Conservation (phyloP, 2,888 invertebrate species). For the Metalampra italica region DNA sequence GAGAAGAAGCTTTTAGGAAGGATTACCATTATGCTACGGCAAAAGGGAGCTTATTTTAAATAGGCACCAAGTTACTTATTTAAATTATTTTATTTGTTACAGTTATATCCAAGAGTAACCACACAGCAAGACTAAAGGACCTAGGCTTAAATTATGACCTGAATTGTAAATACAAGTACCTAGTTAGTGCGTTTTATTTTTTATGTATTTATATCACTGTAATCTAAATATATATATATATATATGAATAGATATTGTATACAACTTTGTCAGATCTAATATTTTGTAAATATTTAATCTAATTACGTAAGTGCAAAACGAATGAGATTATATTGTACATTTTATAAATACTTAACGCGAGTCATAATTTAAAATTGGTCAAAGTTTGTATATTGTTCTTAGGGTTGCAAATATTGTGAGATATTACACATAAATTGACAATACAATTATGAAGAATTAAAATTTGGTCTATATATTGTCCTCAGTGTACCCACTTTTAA, state of each 20-base stretch:
- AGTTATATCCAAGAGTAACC: constrained; percentile 82
- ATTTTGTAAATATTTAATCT: constrained; percentile 76
- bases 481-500: no score
- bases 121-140: constrained; percentile 69
- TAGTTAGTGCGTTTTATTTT: constrained; percentile 69
- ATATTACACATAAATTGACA: constrained; percentile 75
- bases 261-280: constrained; percentile 75
- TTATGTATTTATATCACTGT: constrained; percentile 75
- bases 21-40: no score
- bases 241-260: constrained; percentile 65
- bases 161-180: constrained; percentile 72
- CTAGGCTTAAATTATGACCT: constrained; percentile 48
- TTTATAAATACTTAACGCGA: constrained; percentile 62
- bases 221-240: constrained; percentile 65
- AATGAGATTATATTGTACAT: constrained; percentile 79
- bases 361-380: constrained; percentile 63
- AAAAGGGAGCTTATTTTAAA: no score
- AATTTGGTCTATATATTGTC: background rate
- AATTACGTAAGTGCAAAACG: constrained; percentile 54
- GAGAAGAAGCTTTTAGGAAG: no score
- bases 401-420: constrained; percentile 74
- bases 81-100: constrained; percentile 41
- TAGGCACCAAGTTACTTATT: no score
- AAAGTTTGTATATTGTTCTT: constrained; percentile 71
- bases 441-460: constrained; percentile 63